Conservation (phyloP, 2,888 invertebrate genomes). For the Laothoe populi region DNA sequence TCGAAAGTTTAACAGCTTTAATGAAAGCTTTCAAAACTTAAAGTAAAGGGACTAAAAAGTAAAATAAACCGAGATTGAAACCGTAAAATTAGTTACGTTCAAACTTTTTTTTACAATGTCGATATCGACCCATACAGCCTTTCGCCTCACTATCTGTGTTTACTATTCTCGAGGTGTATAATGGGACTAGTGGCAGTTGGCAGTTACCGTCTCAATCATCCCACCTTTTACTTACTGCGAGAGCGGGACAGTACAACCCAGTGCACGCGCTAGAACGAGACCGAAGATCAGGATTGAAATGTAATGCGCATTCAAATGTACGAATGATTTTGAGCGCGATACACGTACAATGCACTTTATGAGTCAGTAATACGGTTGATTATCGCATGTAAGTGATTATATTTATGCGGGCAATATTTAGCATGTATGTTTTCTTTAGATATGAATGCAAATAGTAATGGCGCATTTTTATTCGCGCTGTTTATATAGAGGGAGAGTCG, state of each 20-base stretch:
- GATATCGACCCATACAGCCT: constrained; percentile 38
- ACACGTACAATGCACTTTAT: constrained; percentile 35
- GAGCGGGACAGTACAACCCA: constrained; percentile 52
- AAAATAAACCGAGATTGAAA: too few relatives aligned
- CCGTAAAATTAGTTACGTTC: not conserved
- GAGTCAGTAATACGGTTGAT: fast-evolving
- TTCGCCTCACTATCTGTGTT: constrained; percentile 52
- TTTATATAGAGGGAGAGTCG: constrained; percentile 79
- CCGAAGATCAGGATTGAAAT: constrained; percentile 63
- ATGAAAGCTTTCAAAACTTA: too few relatives aligned
- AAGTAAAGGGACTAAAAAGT: too few relatives aligned
- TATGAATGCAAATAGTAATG: constrained; percentile 85
- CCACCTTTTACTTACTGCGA: constrained; percentile 76
- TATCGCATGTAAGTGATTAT: constrained; percentile 43
- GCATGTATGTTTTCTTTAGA: constrained; percentile 84
- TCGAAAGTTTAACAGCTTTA: too few relatives aligned
- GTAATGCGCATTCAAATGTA: constrained; percentile 66
- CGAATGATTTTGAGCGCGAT: constrained; percentile 41
- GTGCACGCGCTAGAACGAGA: constrained; percentile 50
- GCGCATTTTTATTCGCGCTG: constrained; percentile 82
- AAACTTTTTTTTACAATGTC: not conserved
- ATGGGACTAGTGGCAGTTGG: constrained; percentile 83
- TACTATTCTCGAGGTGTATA: constrained; percentile 75
- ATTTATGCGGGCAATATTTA: constrained; percentile 73
- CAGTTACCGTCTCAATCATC: constrained; percentile 82